Conservation (phyloP, 2,888 invertebrate genomes). For the Ochropleura plecta region DNA sequence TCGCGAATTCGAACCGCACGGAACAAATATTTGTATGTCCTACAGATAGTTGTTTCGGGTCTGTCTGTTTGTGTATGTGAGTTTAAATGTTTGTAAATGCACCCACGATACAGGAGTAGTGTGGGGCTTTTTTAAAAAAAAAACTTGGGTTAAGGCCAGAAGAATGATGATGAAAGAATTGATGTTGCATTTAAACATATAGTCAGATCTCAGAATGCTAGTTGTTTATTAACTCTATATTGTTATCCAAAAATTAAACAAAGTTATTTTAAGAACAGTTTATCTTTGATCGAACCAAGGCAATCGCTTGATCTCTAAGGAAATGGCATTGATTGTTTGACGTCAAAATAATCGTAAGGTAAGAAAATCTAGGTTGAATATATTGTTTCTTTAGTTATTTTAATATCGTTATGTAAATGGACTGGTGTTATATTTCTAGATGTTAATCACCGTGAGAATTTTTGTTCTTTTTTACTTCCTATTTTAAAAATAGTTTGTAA, state of each 20-base stretch:
- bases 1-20: no score
- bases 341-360: slow-evolving; percentile 32
- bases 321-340: slow-evolving; percentile 48
- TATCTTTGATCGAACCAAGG: slow-evolving; percentile 14
- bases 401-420: slow-evolving; percentile 18
- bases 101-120: no score
- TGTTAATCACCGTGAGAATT: slow-evolving; percentile 7
- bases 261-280: background rate
- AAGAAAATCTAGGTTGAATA: slow-evolving; percentile 32
- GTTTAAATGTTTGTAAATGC: no score
- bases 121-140: no score
- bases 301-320: slow-evolving; percentile 20
- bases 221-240: background rate
- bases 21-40: no score
- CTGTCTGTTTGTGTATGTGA: no score
- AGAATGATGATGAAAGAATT: background rate
- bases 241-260: background rate
- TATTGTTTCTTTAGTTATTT: slow-evolving; percentile 24
- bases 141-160: no score
- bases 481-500: background rate
- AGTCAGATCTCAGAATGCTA: background rate
- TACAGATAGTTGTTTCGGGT: no score
- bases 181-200: background rate
- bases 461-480: background rate
- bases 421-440: slow-evolving; percentile 2